Evolutionary conservation across 2,888 invertebrate species (phyloP).

Genomic region (Stenolophus ochropezus): DNA sequence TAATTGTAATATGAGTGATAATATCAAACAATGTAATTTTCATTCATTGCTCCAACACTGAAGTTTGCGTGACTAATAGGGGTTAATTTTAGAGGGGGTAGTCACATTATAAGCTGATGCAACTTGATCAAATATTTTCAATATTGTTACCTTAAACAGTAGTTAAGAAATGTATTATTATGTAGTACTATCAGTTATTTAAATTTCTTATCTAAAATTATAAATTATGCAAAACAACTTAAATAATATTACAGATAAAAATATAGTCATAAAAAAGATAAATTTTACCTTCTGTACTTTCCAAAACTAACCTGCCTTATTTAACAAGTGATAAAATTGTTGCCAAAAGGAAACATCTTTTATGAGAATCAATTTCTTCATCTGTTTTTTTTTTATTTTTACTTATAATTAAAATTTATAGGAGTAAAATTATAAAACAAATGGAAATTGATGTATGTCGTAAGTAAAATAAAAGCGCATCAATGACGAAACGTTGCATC

Average conservation of each 20-base stretch:
- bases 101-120: background rate
- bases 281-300: background rate
- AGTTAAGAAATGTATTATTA: background rate
- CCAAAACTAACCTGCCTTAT: background rate
- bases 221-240: background rate
- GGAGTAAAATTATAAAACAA: no score
- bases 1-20: background rate
- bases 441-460: no score
- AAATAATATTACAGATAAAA: background rate
- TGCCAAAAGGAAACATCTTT: background rate
- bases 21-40: background rate
- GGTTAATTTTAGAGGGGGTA: background rate
- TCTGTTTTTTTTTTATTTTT: no score
- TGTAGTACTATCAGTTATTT: background rate
- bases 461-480: conserved; percentile 1
- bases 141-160: background rate
- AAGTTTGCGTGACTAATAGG: background rate
- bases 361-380: no score
- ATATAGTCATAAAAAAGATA: background rate
- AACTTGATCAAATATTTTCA: background rate
- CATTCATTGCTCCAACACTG: background rate
- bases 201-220: background rate
- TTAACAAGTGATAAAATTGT: background rate
- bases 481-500: conserved; percentile 46
- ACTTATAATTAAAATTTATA: no score